phyloP scores from a whole-genome alignment of 2,113 vertebrate species.

The Oryctolagus cuniculus region mOryCun1.1 NC_091433.1:6424501-6425000 shows the following conservation, averaged over 20 bases:
- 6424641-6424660: not conserved
- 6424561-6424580: accelerated
- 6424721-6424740: not conserved
- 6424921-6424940: not conserved
- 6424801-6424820: not conserved
- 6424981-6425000: not conserved
- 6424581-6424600: accelerated
- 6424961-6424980: not conserved
- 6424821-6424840: not conserved
- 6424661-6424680: not conserved
- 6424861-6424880: not conserved
- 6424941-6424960: not conserved
- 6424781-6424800: not conserved
- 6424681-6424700: not conserved
- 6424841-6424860: not conserved
- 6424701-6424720: not conserved
- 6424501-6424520: slow-evolving; percentile 76
- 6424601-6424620: accelerated
- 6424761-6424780: not conserved
- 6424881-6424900: not conserved
- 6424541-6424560: not conserved
- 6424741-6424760: not conserved
- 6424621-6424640: not conserved
- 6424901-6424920: not conserved
- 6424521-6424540: slow-evolving; percentile 72